Evolutionary conservation across 2,113 vertebrate genomes (phyloP).

Genomic region (Cheirogaleus medius): DNA sequence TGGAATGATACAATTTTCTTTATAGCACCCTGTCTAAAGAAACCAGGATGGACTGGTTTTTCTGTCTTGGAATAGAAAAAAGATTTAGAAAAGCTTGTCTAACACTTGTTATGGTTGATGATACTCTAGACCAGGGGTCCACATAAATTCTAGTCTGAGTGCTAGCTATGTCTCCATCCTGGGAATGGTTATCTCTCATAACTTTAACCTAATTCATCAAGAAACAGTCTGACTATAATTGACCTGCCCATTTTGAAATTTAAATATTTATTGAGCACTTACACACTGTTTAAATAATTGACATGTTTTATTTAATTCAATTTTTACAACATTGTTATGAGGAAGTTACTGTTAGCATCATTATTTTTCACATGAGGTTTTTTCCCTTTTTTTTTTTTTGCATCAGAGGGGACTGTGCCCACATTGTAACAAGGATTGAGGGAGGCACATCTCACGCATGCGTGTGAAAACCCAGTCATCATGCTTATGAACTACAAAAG

Average conservation of each 20-base stretch:
- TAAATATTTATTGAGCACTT: neutral
- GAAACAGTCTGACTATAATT: neutral
- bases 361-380: neutral
- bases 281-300: neutral
- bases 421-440: too few species aligned
- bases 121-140: neutral
- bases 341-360: neutral
- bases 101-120: neutral
- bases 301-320: neutral
- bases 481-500: too few species aligned
- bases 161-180: neutral
- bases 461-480: too few species aligned
- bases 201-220: neutral
- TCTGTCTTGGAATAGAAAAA: neutral
- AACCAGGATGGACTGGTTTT: neutral
- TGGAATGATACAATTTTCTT: neutral
- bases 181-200: neutral
- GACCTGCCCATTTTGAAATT: neutral
- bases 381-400: neutral
- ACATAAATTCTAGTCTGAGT: neutral
- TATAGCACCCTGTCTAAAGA: neutral
- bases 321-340: neutral
- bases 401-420: too few species aligned
- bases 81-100: neutral
- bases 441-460: too few species aligned